Evolutionary conservation across 2,888 invertebrate genomes (phyloP).

Genomic region (Lumbricus terrestris): DNA sequence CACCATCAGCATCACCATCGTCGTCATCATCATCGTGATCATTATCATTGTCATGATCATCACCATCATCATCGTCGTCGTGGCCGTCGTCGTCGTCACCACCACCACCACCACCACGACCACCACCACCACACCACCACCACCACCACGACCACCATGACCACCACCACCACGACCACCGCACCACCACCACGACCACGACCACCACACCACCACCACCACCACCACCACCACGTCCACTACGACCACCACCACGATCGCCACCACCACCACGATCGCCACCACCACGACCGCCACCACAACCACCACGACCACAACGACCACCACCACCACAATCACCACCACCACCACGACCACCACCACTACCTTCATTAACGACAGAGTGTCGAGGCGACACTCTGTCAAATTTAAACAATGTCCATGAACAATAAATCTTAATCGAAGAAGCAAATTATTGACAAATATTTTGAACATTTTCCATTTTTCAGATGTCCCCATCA

Average conservation of each 20-base stretch:
- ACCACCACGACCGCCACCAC: no score
- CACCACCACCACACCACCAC: not conserved
- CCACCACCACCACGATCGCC: not conserved
- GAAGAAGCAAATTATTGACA: no score
- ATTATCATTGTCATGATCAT: not conserved
- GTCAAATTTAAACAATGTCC: no score
- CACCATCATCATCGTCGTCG: not conserved
- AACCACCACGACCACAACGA: not conserved
- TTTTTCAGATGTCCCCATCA: not conserved
- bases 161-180: not conserved
- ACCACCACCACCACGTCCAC: slow-evolving; percentile 4
- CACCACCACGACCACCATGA: not conserved
- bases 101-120: not conserved
- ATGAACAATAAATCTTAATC: no score
- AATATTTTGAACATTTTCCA: not conserved
- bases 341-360: slow-evolving; percentile 13
- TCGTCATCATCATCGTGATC: no score
- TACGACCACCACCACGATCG: not conserved
- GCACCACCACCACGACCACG: slow-evolving; percentile 8
- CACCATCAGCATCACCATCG: not conserved
- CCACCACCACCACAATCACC: not conserved
- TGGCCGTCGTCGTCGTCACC: not conserved
- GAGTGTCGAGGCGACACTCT: no score
- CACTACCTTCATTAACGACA: not conserved
- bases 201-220: not conserved